A percentile compares a stretch with the other conserved stretches of the same genome.
Conservation (phyloP, 2,113 vertebrate species). For the Amphiprion percula region DNA sequence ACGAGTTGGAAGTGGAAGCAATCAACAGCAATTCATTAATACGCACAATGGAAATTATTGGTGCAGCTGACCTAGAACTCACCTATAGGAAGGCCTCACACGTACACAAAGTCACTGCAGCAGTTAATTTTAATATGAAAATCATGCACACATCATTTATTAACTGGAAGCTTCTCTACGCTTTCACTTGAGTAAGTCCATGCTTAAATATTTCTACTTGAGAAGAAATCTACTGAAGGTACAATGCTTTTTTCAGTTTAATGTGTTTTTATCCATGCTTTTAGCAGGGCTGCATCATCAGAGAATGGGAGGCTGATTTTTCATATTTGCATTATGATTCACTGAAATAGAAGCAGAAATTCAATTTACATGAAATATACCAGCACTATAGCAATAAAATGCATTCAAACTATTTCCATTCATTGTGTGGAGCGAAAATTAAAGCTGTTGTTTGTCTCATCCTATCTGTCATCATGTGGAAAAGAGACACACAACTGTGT, state of each 20-base stretch:
- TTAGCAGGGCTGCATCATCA: neutral
- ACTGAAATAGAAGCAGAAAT: neutral
- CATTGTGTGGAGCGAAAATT: neutral
- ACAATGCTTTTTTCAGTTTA: neutral
- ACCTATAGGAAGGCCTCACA: conserved; percentile 26
- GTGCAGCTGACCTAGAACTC: conserved; percentile 39
- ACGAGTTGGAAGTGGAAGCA: neutral
- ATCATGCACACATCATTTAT: conserved; percentile 47
- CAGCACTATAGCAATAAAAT: neutral
- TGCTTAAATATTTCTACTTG: conserved; percentile 36
- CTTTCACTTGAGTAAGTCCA: conserved; percentile 31
- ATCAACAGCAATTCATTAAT: conserved; percentile 20
- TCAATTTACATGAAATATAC: neutral
- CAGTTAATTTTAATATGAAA: conserved; percentile 38
- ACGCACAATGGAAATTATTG: conserved; percentile 14
- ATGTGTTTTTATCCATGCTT: neutral
- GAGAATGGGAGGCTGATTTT: neutral
- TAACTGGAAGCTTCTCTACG: conserved; percentile 27
- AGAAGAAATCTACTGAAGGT: neutral
- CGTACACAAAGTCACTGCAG: conserved; percentile 19
- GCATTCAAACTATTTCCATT: neutral
- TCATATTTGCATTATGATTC: neutral
- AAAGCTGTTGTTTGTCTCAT: neutral
- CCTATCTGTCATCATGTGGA: neutral
- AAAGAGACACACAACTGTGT: neutral